Conservation (phyloP, 2,888 invertebrate species). For the Chrysodeixis includens region DNA sequence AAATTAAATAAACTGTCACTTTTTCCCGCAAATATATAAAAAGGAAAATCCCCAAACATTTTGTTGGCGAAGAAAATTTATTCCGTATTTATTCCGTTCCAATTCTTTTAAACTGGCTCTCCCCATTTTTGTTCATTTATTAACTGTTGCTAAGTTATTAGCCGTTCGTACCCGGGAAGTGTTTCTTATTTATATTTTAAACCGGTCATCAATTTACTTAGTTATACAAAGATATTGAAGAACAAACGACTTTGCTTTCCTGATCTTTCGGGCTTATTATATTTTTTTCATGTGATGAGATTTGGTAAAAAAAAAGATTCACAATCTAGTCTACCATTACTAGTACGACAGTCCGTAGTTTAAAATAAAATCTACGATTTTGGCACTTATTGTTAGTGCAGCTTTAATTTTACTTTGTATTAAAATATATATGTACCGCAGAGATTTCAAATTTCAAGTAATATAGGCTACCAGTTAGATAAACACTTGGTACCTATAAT, state of each 20-base stretch:
- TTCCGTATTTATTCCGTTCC: conserved; percentile 44
- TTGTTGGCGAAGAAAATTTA: conserved; percentile 49
- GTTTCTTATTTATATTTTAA: neutral
- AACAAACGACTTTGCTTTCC: neutral
- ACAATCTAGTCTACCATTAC: too few species aligned
- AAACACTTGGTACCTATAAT: too few species aligned
- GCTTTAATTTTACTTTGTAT: too few species aligned
- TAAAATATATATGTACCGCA: too few species aligned
- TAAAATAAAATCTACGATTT: too few species aligned
- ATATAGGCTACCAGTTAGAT: too few species aligned
- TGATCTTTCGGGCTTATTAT: neutral
- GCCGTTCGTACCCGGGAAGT: neutral
- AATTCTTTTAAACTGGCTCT: conserved; percentile 44
- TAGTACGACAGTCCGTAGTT: too few species aligned
- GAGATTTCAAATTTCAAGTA: too few species aligned
- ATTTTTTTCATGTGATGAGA: too few species aligned
- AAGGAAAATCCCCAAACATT: conserved; percentile 32
- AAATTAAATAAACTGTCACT: neutral
- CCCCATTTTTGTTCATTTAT: conserved; percentile 35
- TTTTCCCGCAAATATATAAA: conserved; percentile 15
- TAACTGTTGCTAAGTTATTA: conserved; percentile 28
- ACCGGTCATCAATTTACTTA: conserved; percentile 5
- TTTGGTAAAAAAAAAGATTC: too few species aligned
- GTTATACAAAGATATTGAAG: conserved; percentile 1
- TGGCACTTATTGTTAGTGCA: too few species aligned